phyloP scores from a whole-genome alignment of 1,140 invertebrate species.

The Heterodera schachtii region DNA sequence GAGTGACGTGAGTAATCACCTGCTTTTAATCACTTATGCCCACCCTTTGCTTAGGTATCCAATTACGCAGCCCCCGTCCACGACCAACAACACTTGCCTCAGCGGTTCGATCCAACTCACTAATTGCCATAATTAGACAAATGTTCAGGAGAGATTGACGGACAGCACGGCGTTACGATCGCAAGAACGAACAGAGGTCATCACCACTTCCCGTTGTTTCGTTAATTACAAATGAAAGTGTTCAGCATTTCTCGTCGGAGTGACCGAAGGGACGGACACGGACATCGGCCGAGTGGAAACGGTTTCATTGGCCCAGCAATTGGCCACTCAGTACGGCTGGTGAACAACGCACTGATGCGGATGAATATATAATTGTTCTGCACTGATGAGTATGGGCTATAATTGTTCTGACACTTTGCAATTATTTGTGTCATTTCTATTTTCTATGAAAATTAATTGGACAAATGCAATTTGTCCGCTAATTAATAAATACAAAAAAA shows the following conservation, averaged over 20 bases:
- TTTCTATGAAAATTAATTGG: too few relatives aligned
- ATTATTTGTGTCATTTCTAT: too few relatives aligned
- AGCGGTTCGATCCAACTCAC: neutral
- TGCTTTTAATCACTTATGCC: neutral
- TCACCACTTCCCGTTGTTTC: too few relatives aligned
- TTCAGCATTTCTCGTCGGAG: neutral
- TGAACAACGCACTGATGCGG: neutral
- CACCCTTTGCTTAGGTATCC: neutral
- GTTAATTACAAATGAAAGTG: neutral
- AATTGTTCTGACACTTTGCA: too few relatives aligned
- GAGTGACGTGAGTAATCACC: neutral
- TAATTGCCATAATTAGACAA: neutral
- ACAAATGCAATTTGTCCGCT: too few relatives aligned
- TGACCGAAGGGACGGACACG: neutral
- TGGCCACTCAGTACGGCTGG: constrained; percentile 1
- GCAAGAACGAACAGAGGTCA: neutral
- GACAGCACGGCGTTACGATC: neutral
- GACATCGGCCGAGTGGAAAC: neutral
- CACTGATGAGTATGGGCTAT: too few relatives aligned
- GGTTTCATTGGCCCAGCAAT: neutral
- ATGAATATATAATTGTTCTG: neutral
- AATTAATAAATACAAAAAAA: too few relatives aligned
- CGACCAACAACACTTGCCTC: neutral
- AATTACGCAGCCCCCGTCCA: neutral
- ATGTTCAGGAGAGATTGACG: neutral